Evolutionary conservation across 2,888 invertebrate species (phyloP).

Genomic region (Mesorhabditis belari): DNA sequence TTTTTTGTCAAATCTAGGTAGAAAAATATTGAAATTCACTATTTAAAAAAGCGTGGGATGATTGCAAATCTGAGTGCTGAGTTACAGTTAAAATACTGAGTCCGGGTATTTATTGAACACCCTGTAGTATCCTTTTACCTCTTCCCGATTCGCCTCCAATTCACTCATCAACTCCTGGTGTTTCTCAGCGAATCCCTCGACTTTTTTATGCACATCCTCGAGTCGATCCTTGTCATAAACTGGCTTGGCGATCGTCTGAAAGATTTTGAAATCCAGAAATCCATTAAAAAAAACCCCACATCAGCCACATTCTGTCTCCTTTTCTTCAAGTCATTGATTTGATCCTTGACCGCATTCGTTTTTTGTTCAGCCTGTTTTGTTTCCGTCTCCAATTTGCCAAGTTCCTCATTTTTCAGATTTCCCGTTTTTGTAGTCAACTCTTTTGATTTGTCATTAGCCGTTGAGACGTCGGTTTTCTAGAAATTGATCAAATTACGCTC

Average conservation of each 20-base stretch:
- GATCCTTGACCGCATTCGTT: constrained; percentile 11
- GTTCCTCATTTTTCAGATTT: constrained; percentile 7
- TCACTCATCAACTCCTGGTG: constrained; percentile 12
- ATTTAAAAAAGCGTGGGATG: no score
- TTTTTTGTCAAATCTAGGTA: no score
- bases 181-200: constrained; percentile 12
- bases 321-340: constrained; percentile 23
- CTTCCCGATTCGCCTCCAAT: constrained; percentile 13
- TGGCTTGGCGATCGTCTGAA: constrained; percentile 6
- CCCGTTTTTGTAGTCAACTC: constrained; percentile 13
- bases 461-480: constrained; percentile 11
- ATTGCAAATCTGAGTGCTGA: no score
- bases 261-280: background rate
- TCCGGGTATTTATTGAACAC: no score
- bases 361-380: constrained; percentile 14
- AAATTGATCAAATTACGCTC: no score
- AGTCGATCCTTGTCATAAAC: constrained; percentile 11
- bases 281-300: constrained; percentile 9
- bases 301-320: constrained; percentile 17
- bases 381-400: constrained; percentile 12
- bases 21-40: no score
- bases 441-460: background rate
- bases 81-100: no score
- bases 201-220: constrained; percentile 18
- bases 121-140: constrained; percentile 12